Percentiles rank a stretch among this genome's conserved stretches.
Conservation (phyloP, 2,797 vertebrate genomes). For the Melanotaenia pygmaea region DNA sequence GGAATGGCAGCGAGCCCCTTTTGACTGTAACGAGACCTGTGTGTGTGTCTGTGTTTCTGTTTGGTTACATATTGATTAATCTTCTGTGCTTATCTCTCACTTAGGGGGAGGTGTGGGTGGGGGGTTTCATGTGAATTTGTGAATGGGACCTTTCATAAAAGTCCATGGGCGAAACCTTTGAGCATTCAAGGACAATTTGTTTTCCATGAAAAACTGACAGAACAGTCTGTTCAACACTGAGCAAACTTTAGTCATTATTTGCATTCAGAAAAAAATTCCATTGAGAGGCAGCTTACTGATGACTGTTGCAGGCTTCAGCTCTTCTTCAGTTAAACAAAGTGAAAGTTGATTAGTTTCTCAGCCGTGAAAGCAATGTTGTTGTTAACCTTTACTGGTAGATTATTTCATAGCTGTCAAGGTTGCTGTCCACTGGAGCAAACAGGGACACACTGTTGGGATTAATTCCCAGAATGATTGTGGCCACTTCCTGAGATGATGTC, state of each 20-base stretch:
- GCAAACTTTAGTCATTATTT: conserved; percentile 85
- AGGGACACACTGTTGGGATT: conserved; percentile 46
- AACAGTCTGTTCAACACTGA: conserved; percentile 82
- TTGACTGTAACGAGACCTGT: conserved; percentile 33
- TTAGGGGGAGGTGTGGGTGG: conserved; percentile 33
- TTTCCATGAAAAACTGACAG: conserved; percentile 85
- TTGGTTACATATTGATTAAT: conserved; percentile 82
- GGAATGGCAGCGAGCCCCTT: conserved; percentile 27
- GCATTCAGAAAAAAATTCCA: conserved; percentile 81
- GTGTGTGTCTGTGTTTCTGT: conserved; percentile 59
- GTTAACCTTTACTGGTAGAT: conserved; percentile 81
- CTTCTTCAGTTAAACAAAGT: conserved; percentile 49
- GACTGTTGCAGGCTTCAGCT: conserved; percentile 56
- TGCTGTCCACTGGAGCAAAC: conserved; percentile 62
- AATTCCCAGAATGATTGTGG: conserved; percentile 73
- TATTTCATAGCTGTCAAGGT: conserved; percentile 83
- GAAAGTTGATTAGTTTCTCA: conserved; percentile 63
- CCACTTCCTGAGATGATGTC: conserved; percentile 69
- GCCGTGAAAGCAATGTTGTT: conserved; percentile 58
- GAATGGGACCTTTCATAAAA: conserved; percentile 88
- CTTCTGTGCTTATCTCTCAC: conserved; percentile 75
- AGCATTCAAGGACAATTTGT: conserved; percentile 86
- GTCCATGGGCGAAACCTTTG: conserved; percentile 83
- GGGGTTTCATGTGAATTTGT: conserved; percentile 81
- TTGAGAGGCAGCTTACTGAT: conserved; percentile 60